Evolutionary conservation across 2,888 invertebrate species (phyloP).

Genomic region (Rhingia campestris): DNA sequence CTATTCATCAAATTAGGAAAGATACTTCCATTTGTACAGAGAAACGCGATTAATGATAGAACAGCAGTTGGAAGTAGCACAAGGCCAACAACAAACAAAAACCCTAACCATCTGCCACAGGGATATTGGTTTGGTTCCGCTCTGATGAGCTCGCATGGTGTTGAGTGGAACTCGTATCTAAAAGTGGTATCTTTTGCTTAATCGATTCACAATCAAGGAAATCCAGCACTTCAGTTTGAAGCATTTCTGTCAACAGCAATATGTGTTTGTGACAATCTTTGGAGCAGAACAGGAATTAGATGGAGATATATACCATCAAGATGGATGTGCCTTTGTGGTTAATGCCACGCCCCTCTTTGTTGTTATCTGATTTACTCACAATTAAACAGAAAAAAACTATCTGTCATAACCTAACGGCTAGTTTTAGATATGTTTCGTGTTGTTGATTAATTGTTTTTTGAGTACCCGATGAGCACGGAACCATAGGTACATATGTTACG

Average conservation of each 20-base stretch:
- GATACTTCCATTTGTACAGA: constrained; percentile 41
- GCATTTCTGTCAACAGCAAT: constrained; percentile 21
- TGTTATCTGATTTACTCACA: constrained; percentile 35
- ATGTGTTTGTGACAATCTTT: constrained; percentile 20
- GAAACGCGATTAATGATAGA: constrained; percentile 56
- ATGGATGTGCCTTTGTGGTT: constrained; percentile 37
- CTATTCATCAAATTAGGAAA: constrained; percentile 56
- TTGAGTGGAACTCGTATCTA: background rate
- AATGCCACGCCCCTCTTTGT: constrained; percentile 4
- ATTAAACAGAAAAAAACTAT: constrained; percentile 11
- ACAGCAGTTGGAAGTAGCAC: constrained; percentile 41
- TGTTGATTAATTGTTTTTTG: constrained; percentile 27
- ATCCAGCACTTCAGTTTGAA: constrained; percentile 9
- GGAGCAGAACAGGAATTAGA: constrained; percentile 46
- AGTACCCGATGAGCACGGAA: constrained; percentile 6
- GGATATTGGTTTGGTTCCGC: constrained; percentile 46
- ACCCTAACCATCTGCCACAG: constrained; percentile 35
- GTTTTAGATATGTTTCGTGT: background rate
- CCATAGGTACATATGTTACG: constrained; percentile 4
- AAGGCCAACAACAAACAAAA: constrained; percentile 43
- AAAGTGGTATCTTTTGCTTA: constrained; percentile 8
- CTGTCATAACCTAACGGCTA: constrained; percentile 14
- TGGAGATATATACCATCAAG: constrained; percentile 14
- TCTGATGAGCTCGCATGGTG: constrained; percentile 30
- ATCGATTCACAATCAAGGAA: constrained; percentile 37